A percentile compares a stretch with the other conserved stretches of the same genome.
These are phyloP conservation scores for Gobio gobio DNA, from an alignment of 2,113 vertebrate species.

Conservation along the genomic window DNA sequence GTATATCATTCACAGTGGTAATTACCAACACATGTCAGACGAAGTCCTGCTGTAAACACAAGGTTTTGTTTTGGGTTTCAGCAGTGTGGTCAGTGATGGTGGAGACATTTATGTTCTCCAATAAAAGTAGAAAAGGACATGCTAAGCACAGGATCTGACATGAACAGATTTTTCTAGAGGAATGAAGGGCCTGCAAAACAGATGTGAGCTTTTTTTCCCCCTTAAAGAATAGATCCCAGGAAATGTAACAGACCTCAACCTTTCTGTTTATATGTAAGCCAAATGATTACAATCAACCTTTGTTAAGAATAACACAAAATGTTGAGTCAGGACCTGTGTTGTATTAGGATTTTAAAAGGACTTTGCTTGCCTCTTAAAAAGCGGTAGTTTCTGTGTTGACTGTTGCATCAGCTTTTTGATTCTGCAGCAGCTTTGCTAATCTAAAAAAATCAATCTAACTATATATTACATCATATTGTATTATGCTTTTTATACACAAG, in stretches of 20 bases:
- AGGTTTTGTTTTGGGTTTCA: neutral
- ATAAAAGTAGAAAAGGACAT: neutral
- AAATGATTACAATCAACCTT: neutral
- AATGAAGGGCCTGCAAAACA: conserved; percentile 30
- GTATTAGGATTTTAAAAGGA: neutral
- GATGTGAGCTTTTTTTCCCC: conserved; percentile 20
- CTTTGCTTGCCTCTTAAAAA: neutral
- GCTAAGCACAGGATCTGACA: conserved; percentile 33
- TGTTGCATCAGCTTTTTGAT: neutral
- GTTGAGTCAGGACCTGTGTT: neutral
- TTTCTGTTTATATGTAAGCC: neutral
- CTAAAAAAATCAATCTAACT: neutral
- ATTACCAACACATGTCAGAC: conserved; percentile 1
- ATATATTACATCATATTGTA: neutral
- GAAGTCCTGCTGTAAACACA: conserved; percentile 8
- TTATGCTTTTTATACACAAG: neutral
- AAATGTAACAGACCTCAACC: neutral
- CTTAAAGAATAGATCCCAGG: neutral
- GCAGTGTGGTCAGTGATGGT: neutral
- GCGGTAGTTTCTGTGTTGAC: neutral
- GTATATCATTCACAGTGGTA: neutral
- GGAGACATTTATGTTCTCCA: neutral
- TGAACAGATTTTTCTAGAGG: conserved; percentile 2
- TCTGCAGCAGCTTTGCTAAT: too few species aligned
- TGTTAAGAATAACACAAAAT: neutral